These are phyloP conservation scores for Parelbella ahira DNA, from an alignment of 2,888 invertebrate species.

Conservation along the genomic window DNA sequence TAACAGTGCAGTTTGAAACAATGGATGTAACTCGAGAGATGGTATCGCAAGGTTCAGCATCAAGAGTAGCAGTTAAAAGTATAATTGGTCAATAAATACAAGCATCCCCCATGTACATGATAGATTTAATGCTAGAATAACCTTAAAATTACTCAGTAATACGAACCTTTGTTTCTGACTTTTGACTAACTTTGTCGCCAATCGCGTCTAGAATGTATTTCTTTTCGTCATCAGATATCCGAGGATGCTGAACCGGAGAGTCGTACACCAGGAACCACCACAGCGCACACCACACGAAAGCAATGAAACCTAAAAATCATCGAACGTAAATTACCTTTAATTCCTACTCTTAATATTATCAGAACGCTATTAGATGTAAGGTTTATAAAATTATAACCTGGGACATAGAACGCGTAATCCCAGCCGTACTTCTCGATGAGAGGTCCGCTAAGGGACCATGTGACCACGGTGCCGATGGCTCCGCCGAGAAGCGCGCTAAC, in stretches of 20 bases:
- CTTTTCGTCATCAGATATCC: constrained; percentile 82
- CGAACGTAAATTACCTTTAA: neutral
- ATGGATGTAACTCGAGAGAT: too few species aligned
- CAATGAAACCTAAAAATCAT: constrained; percentile 60
- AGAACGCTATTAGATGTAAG: too few species aligned
- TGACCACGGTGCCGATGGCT: constrained; percentile 85
- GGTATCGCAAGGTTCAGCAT: too few species aligned
- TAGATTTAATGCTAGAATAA: too few species aligned
- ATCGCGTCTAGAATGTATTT: constrained; percentile 82
- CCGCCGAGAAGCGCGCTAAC: constrained; percentile 84
- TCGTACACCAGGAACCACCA: constrained; percentile 84
- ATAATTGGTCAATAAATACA: too few species aligned
- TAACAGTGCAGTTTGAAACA: too few species aligned
- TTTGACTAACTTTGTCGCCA: constrained; percentile 78
- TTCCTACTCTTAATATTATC: too few species aligned
- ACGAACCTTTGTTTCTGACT: constrained; percentile 52
- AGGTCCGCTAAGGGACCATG: constrained; percentile 84
- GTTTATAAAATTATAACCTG: constrained; percentile 57
- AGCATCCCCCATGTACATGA: too few species aligned
- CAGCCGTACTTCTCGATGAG: constrained; percentile 83
- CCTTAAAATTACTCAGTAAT: neutral
- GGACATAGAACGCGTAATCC: constrained; percentile 85
- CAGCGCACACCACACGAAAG: constrained; percentile 73
- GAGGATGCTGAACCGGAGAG: constrained; percentile 82
- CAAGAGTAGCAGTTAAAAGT: too few species aligned